Base-by-base conservation (phyloP, 1,140 invertebrate species). In the Potamilus streckersoni region DNA sequence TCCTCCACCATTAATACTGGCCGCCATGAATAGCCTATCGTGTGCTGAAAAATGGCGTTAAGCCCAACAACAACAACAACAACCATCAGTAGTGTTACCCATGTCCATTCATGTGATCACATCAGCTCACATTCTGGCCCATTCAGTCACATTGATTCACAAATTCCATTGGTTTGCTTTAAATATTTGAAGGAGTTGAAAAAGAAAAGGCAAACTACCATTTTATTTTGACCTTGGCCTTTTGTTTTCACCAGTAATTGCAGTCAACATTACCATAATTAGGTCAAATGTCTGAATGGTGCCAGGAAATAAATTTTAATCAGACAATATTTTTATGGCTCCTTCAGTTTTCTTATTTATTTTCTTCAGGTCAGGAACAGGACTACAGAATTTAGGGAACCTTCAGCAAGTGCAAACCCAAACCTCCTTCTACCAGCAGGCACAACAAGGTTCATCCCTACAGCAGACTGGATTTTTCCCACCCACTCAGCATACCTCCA, bases 381-480 rank as follows among this genome's bases (percentile, higher is more conserved):
- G 75, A 3, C 70, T 77, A 16, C 75, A 77, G 75, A 49, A 49
- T 49, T 11, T 49, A 8, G 38, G 38, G 5, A 49, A 49, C 38
- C 38, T 49, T 59, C 83, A 82, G 62, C 58, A 62, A 27, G 71
- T 83, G n/a, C 82, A 83, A 31, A 74, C 80, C 19, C 73, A 81
- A 31, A 84, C 85, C 12, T 83, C 86, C 14, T 85, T 83, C 75
- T 87, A 81, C 73, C 84, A 83, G 65, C 85, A 85, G 76, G 78
- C 69, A 4, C 69, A 66, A 17, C 75, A 77, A n/a, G 73, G 70
- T 3, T 58, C 65, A 3, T 71, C 81, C 15, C 74, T 85, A 49
- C 79, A 81, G 56, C 85, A 86, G 76, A 85, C 85, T 59, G 83
- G 84, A 56, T 88, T 83, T 78, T 88, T 79, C 75, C 82, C 83